A percentile compares a stretch with the other conserved stretches of the same genome.
phyloP scores from a whole-genome alignment of 2,113 vertebrate species.

The Anolis sagrei region DNA sequence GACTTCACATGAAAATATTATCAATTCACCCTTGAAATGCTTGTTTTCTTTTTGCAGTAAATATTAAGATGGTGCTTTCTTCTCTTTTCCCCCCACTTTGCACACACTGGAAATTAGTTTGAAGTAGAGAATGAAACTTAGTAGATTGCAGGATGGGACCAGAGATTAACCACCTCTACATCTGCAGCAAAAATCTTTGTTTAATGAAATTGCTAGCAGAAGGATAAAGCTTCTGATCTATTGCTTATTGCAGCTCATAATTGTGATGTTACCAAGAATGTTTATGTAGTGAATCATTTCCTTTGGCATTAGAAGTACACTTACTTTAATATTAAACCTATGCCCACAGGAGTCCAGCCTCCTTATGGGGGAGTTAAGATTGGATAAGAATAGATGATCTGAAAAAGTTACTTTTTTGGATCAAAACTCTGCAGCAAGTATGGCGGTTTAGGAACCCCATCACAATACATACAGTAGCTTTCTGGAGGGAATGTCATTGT shows the following conservation, averaged over 20 bases:
- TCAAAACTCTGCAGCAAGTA: no score
- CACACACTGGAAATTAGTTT: not conserved
- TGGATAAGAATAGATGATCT: not conserved
- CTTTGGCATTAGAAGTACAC: not conserved
- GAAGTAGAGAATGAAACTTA: not conserved
- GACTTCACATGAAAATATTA: not conserved
- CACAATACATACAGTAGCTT: no score
- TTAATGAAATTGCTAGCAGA: not conserved
- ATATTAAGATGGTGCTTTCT: not conserved
- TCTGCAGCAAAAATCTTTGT: not conserved
- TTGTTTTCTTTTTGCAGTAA: not conserved
- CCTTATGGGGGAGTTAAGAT: not conserved
- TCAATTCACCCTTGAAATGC: not conserved
- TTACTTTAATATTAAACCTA: rapidly evolving
- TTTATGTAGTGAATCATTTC: not conserved
- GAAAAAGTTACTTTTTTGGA: no score
- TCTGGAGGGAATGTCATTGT: no score
- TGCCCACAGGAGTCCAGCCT: not conserved
- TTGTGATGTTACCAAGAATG: not conserved
- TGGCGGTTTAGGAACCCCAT: no score
- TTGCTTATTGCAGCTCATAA: not conserved
- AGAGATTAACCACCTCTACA: not conserved
- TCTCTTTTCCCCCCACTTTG: not conserved
- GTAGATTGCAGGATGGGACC: slow-evolving; percentile 44
- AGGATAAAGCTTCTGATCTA: not conserved